Evolutionary conservation across 2,797 vertebrate genomes (phyloP).

Genomic region (Myripristis jacobus): DNA sequence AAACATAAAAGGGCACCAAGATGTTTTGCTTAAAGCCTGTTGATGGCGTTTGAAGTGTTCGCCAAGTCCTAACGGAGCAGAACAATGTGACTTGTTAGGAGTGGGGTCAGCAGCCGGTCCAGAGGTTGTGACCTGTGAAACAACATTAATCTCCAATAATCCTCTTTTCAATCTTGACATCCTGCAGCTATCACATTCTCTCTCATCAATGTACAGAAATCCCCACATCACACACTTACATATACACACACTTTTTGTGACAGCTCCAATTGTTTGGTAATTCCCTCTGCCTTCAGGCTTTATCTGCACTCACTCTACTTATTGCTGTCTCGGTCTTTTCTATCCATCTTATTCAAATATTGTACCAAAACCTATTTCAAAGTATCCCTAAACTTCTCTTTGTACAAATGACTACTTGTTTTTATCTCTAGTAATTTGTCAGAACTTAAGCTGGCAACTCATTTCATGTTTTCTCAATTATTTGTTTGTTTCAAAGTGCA

Average conservation of each 20-base stretch:
- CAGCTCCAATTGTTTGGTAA: conserved; percentile 5
- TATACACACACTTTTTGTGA: conserved; percentile 18
- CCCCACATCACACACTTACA: conserved; percentile 3
- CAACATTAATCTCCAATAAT: conserved; percentile 40
- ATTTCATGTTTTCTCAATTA: neutral
- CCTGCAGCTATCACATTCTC: conserved; percentile 21
- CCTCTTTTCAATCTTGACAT: conserved; percentile 37
- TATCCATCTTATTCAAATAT: neutral
- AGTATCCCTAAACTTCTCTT: neutral
- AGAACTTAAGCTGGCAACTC: neutral
- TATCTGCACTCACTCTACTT: neutral
- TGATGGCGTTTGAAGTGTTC: conserved; percentile 2
- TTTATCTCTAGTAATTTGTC: neutral
- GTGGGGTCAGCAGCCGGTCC: conserved; percentile 17
- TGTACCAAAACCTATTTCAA: neutral
- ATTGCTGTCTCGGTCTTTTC: neutral
- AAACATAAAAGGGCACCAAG: conserved; percentile 50
- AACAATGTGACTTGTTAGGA: conserved; percentile 27
- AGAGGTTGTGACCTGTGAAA: conserved; percentile 22
- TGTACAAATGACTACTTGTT: neutral
- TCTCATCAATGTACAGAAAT: conserved; percentile 24
- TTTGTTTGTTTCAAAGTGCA: conserved; percentile 7
- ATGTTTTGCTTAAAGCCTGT: conserved; percentile 7
- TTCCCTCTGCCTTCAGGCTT: neutral
- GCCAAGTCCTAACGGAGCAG: conserved; percentile 5